A percentile compares a stretch with the other conserved stretches of the same genome.
Evolutionary conservation across 2,888 invertebrate genomes (phyloP).

Genomic region (Iselma pallidipennis): DNA sequence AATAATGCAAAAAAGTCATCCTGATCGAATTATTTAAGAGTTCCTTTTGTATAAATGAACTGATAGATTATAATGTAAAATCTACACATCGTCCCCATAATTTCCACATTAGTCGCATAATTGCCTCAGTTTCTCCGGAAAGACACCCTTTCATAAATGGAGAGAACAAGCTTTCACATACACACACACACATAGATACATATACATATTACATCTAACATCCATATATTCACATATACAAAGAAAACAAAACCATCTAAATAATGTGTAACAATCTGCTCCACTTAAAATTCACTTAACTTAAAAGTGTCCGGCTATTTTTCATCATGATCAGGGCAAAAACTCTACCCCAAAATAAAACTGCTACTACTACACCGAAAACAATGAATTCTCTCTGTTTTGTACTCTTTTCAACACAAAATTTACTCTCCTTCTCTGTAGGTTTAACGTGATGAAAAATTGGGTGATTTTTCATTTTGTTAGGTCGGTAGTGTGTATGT

Average conservation of each 20-base stretch:
- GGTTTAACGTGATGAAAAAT: not conserved
- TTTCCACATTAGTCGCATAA: not conserved
- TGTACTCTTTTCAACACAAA: constrained; percentile 15
- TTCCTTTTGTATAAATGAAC: no score
- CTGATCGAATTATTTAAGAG: no score
- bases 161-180: constrained; percentile 11
- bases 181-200: constrained; percentile 5
- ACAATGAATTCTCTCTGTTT: no score
- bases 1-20: no score
- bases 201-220: no score
- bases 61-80: not conserved
- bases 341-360: constrained; percentile 32
- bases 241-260: constrained; percentile 33
- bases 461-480: constrained; percentile 46
- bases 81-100: not conserved
- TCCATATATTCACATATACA: not conserved
- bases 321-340: constrained; percentile 45
- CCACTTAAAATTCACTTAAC: constrained; percentile 55
- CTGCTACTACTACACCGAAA: constrained; percentile 29
- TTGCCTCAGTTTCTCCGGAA: not conserved
- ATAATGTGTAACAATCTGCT: constrained; percentile 50
- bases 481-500: no score
- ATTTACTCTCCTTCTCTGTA: not conserved
- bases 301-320: constrained; percentile 52
- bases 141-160: not conserved